Conservation (phyloP, 2,888 invertebrate genomes). For the Orthonevra nobilis region DNA sequence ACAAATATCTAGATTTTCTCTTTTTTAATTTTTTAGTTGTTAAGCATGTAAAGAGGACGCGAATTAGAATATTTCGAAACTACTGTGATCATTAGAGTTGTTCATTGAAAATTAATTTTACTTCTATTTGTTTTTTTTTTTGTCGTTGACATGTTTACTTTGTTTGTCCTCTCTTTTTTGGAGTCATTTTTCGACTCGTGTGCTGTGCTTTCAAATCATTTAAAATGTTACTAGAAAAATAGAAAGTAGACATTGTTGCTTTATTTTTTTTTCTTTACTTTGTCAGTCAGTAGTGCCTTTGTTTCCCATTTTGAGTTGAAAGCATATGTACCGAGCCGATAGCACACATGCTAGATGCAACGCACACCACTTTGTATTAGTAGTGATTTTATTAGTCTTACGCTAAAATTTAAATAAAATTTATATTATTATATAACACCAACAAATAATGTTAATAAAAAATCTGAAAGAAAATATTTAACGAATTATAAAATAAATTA, state of each 20-base stretch:
- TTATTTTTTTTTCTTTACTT: constrained; percentile 23
- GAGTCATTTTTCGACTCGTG: constrained; percentile 30
- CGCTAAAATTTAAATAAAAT: constrained; percentile 28
- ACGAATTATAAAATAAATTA: constrained; percentile 62
- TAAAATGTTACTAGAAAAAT: too few relatives aligned
- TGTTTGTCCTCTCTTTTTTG: constrained; percentile 24
- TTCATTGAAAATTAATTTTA: constrained; percentile 69
- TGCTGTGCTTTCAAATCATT: constrained; percentile 39
- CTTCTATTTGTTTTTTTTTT: constrained; percentile 21
- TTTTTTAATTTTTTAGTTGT: constrained; percentile 56
- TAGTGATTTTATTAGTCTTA: constrained; percentile 63
- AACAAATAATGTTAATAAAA: constrained; percentile 51
- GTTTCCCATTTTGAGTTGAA: constrained; percentile 23
- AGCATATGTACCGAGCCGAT: constrained; percentile 19
- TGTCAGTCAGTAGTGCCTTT: constrained; percentile 56
- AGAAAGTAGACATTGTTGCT: too few relatives aligned
- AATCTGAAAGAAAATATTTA: constrained; percentile 61
- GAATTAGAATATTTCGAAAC: constrained; percentile 66
- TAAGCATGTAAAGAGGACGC: constrained; percentile 50
- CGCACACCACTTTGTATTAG: constrained; percentile 60
- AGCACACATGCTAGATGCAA: constrained; percentile 38
- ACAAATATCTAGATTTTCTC: constrained; percentile 54
- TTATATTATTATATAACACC: constrained; percentile 15
- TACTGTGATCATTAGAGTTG: constrained; percentile 70
- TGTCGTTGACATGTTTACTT: constrained; percentile 43